Conservation (phyloP, 2,888 invertebrate species). For the Orchestes rusci region DNA sequence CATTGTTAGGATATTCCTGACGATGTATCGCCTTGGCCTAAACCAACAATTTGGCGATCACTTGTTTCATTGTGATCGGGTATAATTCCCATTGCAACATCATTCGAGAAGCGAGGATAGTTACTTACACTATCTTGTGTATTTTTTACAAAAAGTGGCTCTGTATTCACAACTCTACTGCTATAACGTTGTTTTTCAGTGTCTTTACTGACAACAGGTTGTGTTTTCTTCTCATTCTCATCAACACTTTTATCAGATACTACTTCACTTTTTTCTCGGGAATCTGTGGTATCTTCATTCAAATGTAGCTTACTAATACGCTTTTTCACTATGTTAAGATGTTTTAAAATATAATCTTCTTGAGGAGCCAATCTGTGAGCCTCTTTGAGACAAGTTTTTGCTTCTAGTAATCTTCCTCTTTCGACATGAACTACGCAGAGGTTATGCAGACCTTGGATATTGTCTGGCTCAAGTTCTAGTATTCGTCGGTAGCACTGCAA, state of each 20-base stretch:
- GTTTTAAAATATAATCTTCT: constrained; percentile 86
- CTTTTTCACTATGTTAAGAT: constrained; percentile 80
- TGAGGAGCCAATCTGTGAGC: constrained; percentile 78
- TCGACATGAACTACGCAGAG: constrained; percentile 95
- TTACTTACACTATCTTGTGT: constrained; percentile 35
- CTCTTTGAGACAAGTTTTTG: constrained; percentile 75
- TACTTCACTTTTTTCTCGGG: constrained; percentile 37
- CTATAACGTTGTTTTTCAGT: constrained; percentile 42
- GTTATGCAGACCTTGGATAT: constrained; percentile 92
- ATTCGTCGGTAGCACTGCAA: constrained; percentile 84
- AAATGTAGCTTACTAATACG: constrained; percentile 48
- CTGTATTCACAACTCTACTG: constrained; percentile 43
- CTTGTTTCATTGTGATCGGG: constrained; percentile 23
- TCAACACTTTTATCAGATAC: constrained; percentile 42
- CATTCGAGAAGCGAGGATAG: too few relatives aligned
- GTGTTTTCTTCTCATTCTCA: constrained; percentile 39
- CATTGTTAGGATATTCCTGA: constrained; percentile 45
- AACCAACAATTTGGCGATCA: constrained; percentile 30
- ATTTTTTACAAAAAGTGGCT: constrained; percentile 43
- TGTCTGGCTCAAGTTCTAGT: constrained; percentile 77
- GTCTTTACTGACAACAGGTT: constrained; percentile 41
- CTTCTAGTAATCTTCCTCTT: constrained; percentile 75
- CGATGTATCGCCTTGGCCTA: constrained; percentile 44
- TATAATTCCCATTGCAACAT: neutral
- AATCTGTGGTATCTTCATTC: constrained; percentile 36